Evolutionary conservation across 2,888 invertebrate genomes (phyloP).

Genomic region (Acrobasis suavella): DNA sequence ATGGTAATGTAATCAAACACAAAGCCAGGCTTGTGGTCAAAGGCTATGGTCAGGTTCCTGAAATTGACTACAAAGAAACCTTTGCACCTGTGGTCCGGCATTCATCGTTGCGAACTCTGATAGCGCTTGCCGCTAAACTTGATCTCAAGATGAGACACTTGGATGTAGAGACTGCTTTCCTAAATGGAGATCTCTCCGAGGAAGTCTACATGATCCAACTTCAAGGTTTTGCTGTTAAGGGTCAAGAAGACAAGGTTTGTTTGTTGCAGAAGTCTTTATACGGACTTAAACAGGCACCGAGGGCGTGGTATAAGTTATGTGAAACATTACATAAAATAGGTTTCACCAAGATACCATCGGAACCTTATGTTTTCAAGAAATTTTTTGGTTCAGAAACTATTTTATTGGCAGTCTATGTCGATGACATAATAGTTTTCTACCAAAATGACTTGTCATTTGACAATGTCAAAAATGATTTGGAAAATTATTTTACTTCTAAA

Average conservation of each 20-base stretch:
- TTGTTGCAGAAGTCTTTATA: background rate
- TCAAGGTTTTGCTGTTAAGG: background rate
- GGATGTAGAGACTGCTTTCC: constrained; percentile 25
- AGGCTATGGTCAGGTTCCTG: constrained; percentile 21
- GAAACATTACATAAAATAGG: background rate
- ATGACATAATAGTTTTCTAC: constrained; percentile 5
- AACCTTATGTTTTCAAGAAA: constrained; percentile 8
- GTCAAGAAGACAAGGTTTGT: background rate
- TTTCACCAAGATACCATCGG: background rate
- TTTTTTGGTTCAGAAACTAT: background rate
- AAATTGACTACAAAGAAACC: constrained; percentile 24
- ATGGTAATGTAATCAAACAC: constrained; percentile 14
- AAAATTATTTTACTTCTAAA: background rate
- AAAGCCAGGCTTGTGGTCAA: constrained; percentile 24
- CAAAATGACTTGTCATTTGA: background rate
- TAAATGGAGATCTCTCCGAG: constrained; percentile 25
- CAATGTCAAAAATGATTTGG: background rate
- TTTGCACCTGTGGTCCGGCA: constrained; percentile 27
- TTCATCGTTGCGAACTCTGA: constrained; percentile 20
- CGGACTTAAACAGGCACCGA: background rate
- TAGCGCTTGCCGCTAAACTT: constrained; percentile 20
- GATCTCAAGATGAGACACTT: constrained; percentile 22
- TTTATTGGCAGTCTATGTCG: background rate
- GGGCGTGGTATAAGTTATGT: background rate
- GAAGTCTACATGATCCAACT: constrained; percentile 23